Evolutionary conservation across 2,797 vertebrate species (phyloP), one percentile per base, ranked within the genome.

Genomic region (Ibycter americanus): DNA sequence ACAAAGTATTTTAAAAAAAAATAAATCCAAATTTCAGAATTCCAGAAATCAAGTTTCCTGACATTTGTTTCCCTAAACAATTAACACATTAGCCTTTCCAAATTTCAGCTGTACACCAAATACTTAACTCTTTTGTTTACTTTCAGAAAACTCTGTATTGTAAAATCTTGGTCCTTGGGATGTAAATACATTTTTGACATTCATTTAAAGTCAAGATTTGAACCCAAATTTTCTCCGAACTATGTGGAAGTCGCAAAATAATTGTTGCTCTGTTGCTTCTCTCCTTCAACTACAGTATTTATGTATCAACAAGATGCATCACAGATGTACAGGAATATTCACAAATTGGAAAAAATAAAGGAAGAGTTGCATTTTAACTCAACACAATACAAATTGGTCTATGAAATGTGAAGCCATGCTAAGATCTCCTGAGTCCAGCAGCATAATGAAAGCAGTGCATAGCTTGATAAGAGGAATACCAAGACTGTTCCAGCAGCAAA

Each of bases 11-110:
- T 86, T 76, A 25, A 62, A 94, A 93, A 72, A 47, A 93, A 95
- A 91, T 83, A 91, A 76, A 97, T 87, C 47, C 38, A 36, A 83
- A 88, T 88, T 90, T 92, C 68, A 79, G 42, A 92, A 83, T 74
- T 83, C 52, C 34, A 89, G 70, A 86, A 89, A 87, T 72, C 36
- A 31, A 31, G 58, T 34, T 86, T 58, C 79, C 62, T 59, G 56
- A 73, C 72, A 90, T 76, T 38, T 90, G 18, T 12, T 4, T 81
- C 76, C 0, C 0, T 78, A 72, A 91, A 78, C 25, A 71, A 52
- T 15, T 62, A 70, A 49, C 2, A 3, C 1, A 6, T 83, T 36
- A 7, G 8, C 52, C 67, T 61, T 51, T 56, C 62, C 47, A 47
- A 51, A 80, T 78, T 78, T 89, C 54, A 70, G 8, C 62, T 86